Evolutionary conservation across 2,888 invertebrate species (phyloP), one percentile per base, ranked within the genome.

Genomic region (Diadegma fenestrale): DNA sequence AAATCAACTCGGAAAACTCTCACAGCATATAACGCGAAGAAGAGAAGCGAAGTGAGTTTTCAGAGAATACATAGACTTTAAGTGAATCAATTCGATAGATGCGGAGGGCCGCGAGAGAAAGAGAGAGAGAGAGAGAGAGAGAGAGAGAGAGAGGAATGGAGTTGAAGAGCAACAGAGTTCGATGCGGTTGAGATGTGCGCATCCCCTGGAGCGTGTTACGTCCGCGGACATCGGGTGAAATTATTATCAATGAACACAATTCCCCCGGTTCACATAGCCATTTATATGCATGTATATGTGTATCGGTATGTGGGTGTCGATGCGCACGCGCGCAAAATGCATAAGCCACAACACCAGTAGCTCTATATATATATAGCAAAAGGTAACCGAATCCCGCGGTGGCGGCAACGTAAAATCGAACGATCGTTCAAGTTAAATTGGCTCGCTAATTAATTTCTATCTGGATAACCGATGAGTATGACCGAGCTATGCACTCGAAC

Each of bases 401-500:
- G 80, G 72, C 75, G 88, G 84, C 84, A 86, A 87, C 30, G 87
- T 86, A 88, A 88, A 89, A 91, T 90, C 88, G 90, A 91, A 90
- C 90, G 88, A 89, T 91, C 89, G 90, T 89, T 90, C 87, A 92
- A 92, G 92, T 92, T 92, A 89, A 92, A 92, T 92, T 92, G 91
- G 88, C 88, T 92, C 87, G 89, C 90, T 92, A 92, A 92, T 92
- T 92, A 92, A 92, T 91, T 92, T 92, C 88, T 87, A 89, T 88
- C 78, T 86, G 87, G 89, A 87, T 90, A 88, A 88, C 79, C 86
- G 84, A 72, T 80, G 77, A 63, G 79, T 22, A 22, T 37, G 10
- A 77, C 77, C 41, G 19, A 63, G 54, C 12, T 14, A 63, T 58
- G 43, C 17, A 63, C 51, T 48, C 26, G 12, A 12, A n/a, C n/a